phyloP scores from a whole-genome alignment of 1,140 invertebrate species.

The Magallana gigas region DNA sequence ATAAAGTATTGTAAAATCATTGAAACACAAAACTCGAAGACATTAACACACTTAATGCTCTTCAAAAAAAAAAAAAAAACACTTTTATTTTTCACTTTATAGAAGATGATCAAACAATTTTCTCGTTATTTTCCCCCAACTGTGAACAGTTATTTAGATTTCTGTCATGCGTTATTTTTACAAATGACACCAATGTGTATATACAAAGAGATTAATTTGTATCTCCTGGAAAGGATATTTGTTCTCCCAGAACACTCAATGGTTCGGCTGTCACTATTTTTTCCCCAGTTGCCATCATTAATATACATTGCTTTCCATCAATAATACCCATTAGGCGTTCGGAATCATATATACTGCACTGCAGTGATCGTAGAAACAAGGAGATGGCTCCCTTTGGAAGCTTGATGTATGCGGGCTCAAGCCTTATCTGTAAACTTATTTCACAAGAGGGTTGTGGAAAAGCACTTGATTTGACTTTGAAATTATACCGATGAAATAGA shows the following conservation, averaged over 20 bases:
- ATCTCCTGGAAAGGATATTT: neutral
- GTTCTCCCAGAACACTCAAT: neutral
- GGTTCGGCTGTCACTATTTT: neutral
- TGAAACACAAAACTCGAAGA: too few species aligned
- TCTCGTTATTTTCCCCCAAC: neutral
- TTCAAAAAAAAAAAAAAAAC: too few species aligned
- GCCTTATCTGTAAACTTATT: neutral
- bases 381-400: neutral
- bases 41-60: too few species aligned
- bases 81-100: too few species aligned
- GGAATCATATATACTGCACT: conserved; percentile 22
- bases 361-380: neutral
- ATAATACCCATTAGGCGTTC: conserved; percentile 17
- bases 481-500: too few species aligned
- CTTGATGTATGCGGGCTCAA: neutral
- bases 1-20: too few species aligned
- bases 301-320: conserved; percentile 29
- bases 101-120: too few species aligned
- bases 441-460: neutral
- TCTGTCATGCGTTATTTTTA: neutral
- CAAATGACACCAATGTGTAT: conserved; percentile 8
- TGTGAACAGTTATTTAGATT: conserved; percentile 23
- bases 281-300: neutral
- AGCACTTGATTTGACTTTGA: neutral
- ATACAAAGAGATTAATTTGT: conserved; percentile 27